These are phyloP conservation scores for Kradibia gibbosae DNA, from an alignment of 1,140 invertebrate species.

Conservation along the genomic window DNA sequence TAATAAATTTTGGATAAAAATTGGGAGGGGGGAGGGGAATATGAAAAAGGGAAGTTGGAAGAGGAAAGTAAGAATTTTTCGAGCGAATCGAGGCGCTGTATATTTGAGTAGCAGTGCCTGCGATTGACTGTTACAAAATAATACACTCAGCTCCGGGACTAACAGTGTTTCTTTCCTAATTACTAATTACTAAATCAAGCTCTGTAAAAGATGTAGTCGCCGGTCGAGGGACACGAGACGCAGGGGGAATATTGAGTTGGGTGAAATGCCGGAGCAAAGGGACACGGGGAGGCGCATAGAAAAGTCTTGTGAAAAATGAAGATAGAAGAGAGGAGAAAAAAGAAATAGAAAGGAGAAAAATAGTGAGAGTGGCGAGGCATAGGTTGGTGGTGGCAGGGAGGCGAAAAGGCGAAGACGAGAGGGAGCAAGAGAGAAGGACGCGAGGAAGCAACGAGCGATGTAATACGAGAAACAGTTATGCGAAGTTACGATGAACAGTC, in stretches of 20 bases:
- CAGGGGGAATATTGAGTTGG: neutral
- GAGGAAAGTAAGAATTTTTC: neutral
- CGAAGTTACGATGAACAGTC: conserved; percentile 44
- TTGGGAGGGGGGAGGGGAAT: neutral
- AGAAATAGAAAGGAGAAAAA: conserved; percentile 34
- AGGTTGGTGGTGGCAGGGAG: neutral
- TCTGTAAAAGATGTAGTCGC: neutral
- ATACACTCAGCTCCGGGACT: neutral
- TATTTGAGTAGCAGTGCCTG: neutral
- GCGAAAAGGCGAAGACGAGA: neutral
- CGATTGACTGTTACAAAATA: neutral
- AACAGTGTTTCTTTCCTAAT: neutral
- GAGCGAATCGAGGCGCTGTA: neutral
- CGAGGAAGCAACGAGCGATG: conserved; percentile 41
- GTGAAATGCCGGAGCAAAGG: conserved; percentile 19
- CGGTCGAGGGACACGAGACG: neutral
- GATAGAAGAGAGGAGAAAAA: conserved; percentile 37
- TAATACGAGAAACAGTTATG: conserved; percentile 51
- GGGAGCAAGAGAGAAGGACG: conserved; percentile 32
- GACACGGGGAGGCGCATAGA: conserved; percentile 11
- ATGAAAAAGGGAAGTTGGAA: too few relatives aligned
- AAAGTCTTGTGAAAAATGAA: conserved; percentile 22
- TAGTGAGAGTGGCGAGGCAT: neutral
- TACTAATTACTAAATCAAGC: neutral
- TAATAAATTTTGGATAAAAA: neutral